Conservation (phyloP, 2,797 vertebrate genomes). For the Myotis daubentonii region DNA sequence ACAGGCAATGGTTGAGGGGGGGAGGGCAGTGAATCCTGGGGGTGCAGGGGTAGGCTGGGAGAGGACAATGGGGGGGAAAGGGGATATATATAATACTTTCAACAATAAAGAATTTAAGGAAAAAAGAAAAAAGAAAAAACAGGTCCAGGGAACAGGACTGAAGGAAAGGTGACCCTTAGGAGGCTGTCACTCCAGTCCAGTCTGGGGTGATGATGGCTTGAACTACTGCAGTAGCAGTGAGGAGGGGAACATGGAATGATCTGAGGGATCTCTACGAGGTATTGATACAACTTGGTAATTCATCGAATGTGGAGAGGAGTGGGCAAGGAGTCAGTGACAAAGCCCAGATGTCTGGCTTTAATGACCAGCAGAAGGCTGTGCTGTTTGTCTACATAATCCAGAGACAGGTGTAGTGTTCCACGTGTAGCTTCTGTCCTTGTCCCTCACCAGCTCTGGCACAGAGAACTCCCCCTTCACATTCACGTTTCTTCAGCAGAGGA, state of each 20-base stretch:
- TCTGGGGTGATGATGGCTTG: background rate
- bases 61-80: too few relatives aligned
- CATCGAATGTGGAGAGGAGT: background rate
- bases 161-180: too few relatives aligned
- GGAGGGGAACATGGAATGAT: background rate
- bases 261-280: background rate
- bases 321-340: background rate
- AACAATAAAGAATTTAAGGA: too few relatives aligned
- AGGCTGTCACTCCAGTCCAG: background rate
- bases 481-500: background rate
- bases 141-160: background rate
- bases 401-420: background rate
- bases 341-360: background rate
- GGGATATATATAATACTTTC: too few relatives aligned
- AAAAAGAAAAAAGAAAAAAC: background rate
- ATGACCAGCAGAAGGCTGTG: background rate
- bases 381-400: background rate
- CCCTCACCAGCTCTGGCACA: accelerated
- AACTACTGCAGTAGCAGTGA: accelerated
- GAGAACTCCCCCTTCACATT: accelerated
- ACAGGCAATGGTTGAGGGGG: too few relatives aligned
- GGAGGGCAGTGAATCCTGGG: too few relatives aligned
- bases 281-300: background rate
- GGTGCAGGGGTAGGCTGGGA: too few relatives aligned
- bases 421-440: background rate